Evolutionary conservation across 30 jellyfish, hydroid and myxozoan species (phyloP).

Genomic region (Hydra vulgaris): DNA sequence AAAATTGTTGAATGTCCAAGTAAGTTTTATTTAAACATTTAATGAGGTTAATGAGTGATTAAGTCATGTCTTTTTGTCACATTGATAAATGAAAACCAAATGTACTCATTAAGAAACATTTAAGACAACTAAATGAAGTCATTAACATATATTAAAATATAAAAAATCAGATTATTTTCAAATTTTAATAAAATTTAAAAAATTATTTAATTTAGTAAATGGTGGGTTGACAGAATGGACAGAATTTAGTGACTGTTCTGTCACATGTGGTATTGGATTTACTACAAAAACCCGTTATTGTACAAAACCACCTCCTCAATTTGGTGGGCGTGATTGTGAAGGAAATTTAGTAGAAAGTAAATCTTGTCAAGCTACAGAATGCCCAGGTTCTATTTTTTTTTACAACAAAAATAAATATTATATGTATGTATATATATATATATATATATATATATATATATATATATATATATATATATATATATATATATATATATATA

Average conservation of each 20-base stretch:
- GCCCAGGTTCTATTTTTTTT: neutral
- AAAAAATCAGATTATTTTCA: neutral
- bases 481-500: too few species aligned
- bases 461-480: too few species aligned
- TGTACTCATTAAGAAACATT: too few species aligned
- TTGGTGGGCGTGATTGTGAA: slow-evolving; percentile 77
- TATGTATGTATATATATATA: too few species aligned
- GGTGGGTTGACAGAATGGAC: slow-evolving; percentile 78
- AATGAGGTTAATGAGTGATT: too few species aligned
- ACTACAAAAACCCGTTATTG: slow-evolving; percentile 52
- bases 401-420: too few species aligned
- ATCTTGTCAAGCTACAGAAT: neutral
- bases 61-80: neutral
- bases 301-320: slow-evolving; percentile 80
- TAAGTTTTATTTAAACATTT: neutral
- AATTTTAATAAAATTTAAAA: too few species aligned
- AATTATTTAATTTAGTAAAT: slow-evolving; percentile 12
- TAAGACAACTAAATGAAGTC: too few species aligned
- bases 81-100: too few species aligned
- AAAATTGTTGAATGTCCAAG: slow-evolving; percentile 31
- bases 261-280: slow-evolving; percentile 57
- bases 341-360: neutral
- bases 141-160: too few species aligned
- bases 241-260: slow-evolving; percentile 46
- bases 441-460: too few species aligned